Evolutionary conservation across 2,797 vertebrate genomes (phyloP).

Genomic region (Gymnopithys bicolor): DNA sequence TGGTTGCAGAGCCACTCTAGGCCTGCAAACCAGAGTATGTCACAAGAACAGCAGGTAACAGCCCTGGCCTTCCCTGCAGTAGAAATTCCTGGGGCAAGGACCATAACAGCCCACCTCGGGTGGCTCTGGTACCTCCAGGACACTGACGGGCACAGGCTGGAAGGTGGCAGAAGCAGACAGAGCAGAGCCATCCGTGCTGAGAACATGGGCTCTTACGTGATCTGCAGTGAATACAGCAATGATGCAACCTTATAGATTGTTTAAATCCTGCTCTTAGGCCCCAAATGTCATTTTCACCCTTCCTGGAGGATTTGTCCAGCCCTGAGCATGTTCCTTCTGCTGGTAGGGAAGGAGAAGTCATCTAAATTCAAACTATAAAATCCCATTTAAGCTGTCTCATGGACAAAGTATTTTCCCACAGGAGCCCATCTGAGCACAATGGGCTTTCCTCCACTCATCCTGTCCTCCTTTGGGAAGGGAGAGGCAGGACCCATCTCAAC

Average conservation of each 20-base stretch:
- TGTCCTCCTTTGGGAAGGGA: not conserved
- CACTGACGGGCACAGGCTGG: not conserved
- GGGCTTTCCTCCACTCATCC: not conserved
- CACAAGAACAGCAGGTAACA: no score
- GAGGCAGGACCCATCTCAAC: not conserved
- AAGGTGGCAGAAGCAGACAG: not conserved
- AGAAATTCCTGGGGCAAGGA: not conserved
- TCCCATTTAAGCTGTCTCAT: not conserved
- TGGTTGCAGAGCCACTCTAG: not conserved
- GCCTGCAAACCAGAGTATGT: not conserved
- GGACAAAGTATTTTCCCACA: not conserved
- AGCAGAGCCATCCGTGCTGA: rapidly evolving
- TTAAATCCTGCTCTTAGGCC: not conserved
- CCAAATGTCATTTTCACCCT: not conserved
- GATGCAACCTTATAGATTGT: not conserved
- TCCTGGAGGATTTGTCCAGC: not conserved
- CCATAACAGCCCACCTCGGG: rapidly evolving
- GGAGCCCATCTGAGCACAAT: not conserved
- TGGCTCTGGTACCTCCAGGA: not conserved
- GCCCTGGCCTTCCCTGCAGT: not conserved
- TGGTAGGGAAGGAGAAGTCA: not conserved
- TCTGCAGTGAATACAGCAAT: not conserved
- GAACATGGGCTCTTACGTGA: not conserved
- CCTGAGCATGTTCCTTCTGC: not conserved
- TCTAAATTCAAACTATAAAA: not conserved